Percentiles rank a stretch among this genome's conserved stretches.
phyloP scores from a whole-genome alignment of 1,140 invertebrate species.

The Micrasema longulum region DNA sequence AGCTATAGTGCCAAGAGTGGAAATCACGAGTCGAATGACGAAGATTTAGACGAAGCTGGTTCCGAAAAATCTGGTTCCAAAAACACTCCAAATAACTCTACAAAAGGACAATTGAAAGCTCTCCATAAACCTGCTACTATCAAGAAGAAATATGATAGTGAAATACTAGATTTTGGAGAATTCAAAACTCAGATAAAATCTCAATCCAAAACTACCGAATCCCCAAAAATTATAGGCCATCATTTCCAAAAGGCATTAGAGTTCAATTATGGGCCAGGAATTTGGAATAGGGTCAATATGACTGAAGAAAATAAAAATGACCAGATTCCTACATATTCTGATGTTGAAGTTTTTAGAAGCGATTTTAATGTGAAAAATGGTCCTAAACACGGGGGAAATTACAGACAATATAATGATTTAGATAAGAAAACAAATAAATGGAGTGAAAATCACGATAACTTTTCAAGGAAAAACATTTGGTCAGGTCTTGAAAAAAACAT shows the following conservation, averaged over 20 bases:
- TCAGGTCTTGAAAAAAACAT: no score
- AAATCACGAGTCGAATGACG: constrained; percentile 38
- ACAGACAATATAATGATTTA: constrained; percentile 4
- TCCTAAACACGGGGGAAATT: constrained; percentile 34
- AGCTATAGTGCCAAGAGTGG: constrained; percentile 49
- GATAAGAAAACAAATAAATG: constrained; percentile 1
- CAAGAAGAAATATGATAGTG: constrained; percentile 10
- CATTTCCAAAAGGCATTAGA: constrained; percentile 1
- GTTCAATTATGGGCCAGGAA: constrained; percentile 20
- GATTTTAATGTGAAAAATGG: constrained; percentile 38
- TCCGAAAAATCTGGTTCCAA: constrained; percentile 45
- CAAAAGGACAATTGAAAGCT: constrained; percentile 5
- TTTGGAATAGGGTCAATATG: background rate
- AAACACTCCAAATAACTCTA: constrained; percentile 30
- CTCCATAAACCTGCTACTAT: constrained; percentile 1
- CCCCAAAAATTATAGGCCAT: background rate
- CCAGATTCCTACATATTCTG: constrained; percentile 15
- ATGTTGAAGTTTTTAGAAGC: constrained; percentile 35
- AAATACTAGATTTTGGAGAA: background rate
- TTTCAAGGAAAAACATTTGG: no score
- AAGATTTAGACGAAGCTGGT: constrained; percentile 48
- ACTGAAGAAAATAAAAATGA: constrained; percentile 18
- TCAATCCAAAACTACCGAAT: background rate
- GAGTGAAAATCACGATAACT: no score
- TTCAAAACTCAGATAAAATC: background rate